Evolutionary conservation across 2,797 vertebrate species (phyloP).

Genomic region (Malacoctenus gilli): DNA sequence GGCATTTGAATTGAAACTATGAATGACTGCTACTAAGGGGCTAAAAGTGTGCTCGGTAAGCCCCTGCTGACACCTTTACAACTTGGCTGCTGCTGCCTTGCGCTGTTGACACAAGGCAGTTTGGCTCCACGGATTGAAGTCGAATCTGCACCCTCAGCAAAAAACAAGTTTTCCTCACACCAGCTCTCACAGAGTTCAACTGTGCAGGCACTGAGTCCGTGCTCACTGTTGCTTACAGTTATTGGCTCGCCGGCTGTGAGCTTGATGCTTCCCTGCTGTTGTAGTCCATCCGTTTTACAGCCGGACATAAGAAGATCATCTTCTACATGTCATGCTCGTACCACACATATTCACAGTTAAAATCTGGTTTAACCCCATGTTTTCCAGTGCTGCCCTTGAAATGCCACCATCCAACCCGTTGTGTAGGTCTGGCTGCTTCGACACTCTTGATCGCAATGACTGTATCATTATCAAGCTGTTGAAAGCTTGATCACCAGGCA

Average conservation of each 20-base stretch:
- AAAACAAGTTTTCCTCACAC: neutral
- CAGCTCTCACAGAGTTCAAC: neutral
- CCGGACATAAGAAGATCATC: neutral
- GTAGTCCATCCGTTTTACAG: neutral
- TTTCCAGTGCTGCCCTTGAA: too few relatives aligned
- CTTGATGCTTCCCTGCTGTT: neutral
- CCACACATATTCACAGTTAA: too few relatives aligned
- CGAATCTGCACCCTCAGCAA: neutral
- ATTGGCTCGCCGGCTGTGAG: neutral
- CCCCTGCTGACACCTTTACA: neutral
- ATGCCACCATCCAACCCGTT: too few relatives aligned
- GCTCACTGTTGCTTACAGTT: neutral
- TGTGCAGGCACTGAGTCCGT: neutral
- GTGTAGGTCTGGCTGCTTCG: too few relatives aligned
- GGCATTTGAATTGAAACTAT: neutral
- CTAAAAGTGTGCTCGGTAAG: neutral
- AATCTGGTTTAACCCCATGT: neutral
- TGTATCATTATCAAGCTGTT: too few relatives aligned
- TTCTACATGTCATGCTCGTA: neutral
- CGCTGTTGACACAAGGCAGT: neutral
- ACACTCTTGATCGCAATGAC: too few relatives aligned
- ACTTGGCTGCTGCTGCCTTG: neutral
- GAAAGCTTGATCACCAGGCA: too few relatives aligned
- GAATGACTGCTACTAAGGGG: neutral
- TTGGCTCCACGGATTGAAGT: neutral